Conservation (phyloP, 2,113 vertebrate genomes). For the Tragulus kanchil region DNA sequence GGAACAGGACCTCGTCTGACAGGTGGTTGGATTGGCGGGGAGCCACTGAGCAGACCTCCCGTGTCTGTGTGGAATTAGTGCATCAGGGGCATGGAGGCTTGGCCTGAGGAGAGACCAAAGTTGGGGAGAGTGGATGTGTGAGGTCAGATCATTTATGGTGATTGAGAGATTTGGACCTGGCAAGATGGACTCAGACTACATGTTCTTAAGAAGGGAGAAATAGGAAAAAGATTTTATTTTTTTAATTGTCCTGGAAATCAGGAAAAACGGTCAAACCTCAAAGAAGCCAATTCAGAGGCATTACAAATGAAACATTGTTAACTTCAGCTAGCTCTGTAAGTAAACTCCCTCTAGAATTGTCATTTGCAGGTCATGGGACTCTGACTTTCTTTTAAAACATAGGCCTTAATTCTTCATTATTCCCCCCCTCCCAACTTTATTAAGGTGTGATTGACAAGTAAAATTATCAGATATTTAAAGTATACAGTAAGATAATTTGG, state of each 20-base stretch:
- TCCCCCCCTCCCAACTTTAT: not conserved
- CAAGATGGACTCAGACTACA: not conserved
- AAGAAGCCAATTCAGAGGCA: not conserved
- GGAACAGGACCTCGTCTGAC: not conserved
- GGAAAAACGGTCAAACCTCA: not conserved
- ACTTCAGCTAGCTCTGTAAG: not conserved
- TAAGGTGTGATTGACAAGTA: not conserved
- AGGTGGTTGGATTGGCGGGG: not conserved
- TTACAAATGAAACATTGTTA: not conserved
- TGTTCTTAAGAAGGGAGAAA: slow-evolving; percentile 11
- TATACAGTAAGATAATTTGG: not conserved
- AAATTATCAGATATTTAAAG: not conserved
- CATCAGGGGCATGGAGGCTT: not conserved
- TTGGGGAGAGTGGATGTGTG: not conserved
- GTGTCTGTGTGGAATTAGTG: not conserved
- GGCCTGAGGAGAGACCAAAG: not conserved
- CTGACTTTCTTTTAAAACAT: not conserved
- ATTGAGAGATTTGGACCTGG: not conserved
- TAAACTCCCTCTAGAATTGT: not conserved
- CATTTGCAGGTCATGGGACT: not conserved
- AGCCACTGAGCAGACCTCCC: not conserved
- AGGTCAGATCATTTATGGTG: not conserved
- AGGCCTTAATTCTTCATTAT: not conserved
- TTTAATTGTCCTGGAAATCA: not conserved
- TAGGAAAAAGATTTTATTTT: not conserved